Conservation (phyloP, 2,113 vertebrate genomes). For the Antigone vipio region DNA sequence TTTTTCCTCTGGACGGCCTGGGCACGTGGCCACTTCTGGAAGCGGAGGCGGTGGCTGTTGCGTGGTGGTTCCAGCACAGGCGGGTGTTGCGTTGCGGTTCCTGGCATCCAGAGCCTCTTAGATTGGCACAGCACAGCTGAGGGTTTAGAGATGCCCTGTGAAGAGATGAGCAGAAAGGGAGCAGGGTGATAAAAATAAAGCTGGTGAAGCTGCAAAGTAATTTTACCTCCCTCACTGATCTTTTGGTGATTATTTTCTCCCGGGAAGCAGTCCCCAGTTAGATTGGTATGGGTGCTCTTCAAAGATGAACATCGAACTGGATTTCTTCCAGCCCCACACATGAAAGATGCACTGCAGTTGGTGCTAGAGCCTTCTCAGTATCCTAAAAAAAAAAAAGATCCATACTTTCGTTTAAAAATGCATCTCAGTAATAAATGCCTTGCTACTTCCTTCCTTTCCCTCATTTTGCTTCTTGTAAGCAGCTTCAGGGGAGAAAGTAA, state of each 20-base stretch:
- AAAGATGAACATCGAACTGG: neutral
- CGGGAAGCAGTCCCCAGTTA: neutral
- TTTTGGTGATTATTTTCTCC: neutral
- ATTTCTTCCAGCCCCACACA: neutral
- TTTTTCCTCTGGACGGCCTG: neutral
- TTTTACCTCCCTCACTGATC: neutral
- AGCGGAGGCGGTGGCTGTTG: slow-evolving; percentile 34
- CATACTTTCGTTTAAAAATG: neutral
- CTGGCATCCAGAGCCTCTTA: slow-evolving; percentile 19
- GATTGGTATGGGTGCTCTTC: neutral
- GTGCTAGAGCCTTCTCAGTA: neutral
- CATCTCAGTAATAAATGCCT: neutral
- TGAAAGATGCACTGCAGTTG: neutral
- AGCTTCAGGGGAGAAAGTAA: neutral
- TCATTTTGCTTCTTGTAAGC: neutral
- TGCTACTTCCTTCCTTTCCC: neutral
- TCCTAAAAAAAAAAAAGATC: neutral
- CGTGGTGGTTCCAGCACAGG: neutral
- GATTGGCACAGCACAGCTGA: slow-evolving; percentile 58
- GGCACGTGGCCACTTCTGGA: neutral
- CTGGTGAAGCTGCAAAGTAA: neutral
- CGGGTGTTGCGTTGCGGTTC: neutral
- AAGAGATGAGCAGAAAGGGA: neutral
- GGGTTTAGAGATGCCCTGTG: neutral
- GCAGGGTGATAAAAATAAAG: slow-evolving; percentile 67